Evolutionary conservation across 2,113 vertebrate species (phyloP), one percentile per base, ranked within the genome.

Genomic region (Ictalurus furcatus): DNA sequence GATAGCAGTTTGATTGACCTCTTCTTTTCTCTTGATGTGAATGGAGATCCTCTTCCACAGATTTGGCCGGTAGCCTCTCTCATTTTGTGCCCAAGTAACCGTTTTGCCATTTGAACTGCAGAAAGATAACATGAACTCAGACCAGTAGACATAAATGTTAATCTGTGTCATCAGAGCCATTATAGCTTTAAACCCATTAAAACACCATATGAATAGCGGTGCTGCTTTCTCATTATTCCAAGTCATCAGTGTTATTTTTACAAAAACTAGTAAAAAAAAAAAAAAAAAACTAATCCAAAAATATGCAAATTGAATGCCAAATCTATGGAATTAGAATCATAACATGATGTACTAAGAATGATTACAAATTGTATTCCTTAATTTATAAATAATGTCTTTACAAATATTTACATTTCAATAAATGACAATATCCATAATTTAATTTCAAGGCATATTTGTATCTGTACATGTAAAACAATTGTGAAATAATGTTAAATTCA

Each of bases 21-120:
- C 95, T 73, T 98, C 98, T 76, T 97, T 98, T 90, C 97, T 99
- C 95, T 98, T 99, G 92, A 99, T 97, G 80, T 99, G 98, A 88
- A 99, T 94, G 0, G 98, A 99, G 90, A 99, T 93, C 67, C 98
- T 93, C 91, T 99, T 98, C 98, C 98, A 99, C 58, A 99, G 95
- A 93, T 97, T 98, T 21, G 98, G 97, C 34, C 98, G 96, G 91
- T 97, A 94, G 92, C 95, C 95, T 87, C 95, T 96, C 91, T 99
- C 98, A 0, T 96, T 98, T 93, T 97, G 97, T 6, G 96, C 96
- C 98, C 98, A 99, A 1, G 97, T 97, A 85, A 98, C 96, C 0
- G 98, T 98, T 93, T 99, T 99, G 4, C 98, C 98, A 3, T 99
- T 99, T 80, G 98, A 97, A 92, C 98, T 99, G 94, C 1, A 76